Evolutionary conservation across 1,140 invertebrate species (phyloP).

Genomic region (Aricia agestis): DNA sequence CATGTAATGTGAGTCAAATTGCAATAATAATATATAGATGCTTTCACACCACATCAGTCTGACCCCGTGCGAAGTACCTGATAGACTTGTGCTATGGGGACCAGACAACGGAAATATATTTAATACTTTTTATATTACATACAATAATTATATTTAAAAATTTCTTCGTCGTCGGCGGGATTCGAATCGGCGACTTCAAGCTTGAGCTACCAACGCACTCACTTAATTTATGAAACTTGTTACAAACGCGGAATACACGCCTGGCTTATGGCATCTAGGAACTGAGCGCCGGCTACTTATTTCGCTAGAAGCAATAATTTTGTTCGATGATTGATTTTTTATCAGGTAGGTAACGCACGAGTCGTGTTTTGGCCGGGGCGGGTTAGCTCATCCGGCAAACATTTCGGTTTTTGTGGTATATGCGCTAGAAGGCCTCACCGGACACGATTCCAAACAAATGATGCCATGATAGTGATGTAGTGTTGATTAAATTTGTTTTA

Average conservation of each 20-base stretch:
- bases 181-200: no score
- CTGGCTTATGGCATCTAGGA: neutral
- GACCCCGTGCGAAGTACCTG: no score
- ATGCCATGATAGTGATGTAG: constrained; percentile 45
- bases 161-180: no score
- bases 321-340: constrained; percentile 68
- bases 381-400: constrained; percentile 69
- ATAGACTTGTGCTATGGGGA: no score
- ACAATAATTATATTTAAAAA: no score
- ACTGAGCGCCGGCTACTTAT: constrained; percentile 24
- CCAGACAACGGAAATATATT: no score
- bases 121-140: no score
- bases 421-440: constrained; percentile 58
- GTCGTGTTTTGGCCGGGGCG: constrained; percentile 64
- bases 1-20: no score
- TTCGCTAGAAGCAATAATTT: constrained; percentile 60
- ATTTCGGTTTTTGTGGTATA: constrained; percentile 69
- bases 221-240: neutral
- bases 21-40: no score
- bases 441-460: constrained; percentile 66
- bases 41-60: no score
- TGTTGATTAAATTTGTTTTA: constrained; percentile 29
- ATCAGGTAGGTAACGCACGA: constrained; percentile 62
- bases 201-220: no score
- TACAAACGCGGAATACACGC: neutral